Conservation (phyloP, 2,888 invertebrate species). For the Andrena fulva region DNA sequence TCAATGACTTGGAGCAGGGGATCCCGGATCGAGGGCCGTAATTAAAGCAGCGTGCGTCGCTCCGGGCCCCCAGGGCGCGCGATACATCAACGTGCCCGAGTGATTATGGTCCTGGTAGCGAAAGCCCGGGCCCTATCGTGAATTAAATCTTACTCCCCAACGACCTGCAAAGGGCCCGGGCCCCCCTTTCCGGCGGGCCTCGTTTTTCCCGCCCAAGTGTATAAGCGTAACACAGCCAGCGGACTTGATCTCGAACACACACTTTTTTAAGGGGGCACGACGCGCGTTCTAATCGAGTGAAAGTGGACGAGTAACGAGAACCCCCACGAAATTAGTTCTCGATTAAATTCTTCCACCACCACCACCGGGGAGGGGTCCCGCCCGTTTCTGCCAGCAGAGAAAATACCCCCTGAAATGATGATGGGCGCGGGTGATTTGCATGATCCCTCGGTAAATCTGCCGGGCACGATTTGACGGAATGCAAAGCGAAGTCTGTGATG, state of each 20-base stretch:
- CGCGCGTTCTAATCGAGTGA: slow-evolving; percentile 65
- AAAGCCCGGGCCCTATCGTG: slow-evolving; percentile 72
- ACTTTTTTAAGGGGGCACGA: slow-evolving; percentile 29
- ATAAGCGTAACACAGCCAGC: neutral
- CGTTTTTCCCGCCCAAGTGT: slow-evolving; percentile 49
- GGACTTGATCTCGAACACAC: neutral
- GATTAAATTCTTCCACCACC: slow-evolving; percentile 53
- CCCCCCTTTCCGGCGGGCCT: slow-evolving; percentile 17
- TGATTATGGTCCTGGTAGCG: slow-evolving; percentile 73
- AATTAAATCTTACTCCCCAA: slow-evolving; percentile 77
- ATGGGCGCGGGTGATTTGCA: slow-evolving; percentile 56
- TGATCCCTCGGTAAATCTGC: slow-evolving; percentile 58
- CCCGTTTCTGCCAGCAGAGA: slow-evolving; percentile 2
- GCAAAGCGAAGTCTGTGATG: slow-evolving; percentile 6
- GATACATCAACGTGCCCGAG: slow-evolving; percentile 72
- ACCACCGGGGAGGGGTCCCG: neutral
- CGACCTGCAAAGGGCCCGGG: slow-evolving; percentile 19
- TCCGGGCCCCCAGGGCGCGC: slow-evolving; percentile 41
- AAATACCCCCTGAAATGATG: slow-evolving; percentile 47
- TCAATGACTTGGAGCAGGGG: slow-evolving; percentile 66
- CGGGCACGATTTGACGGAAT: slow-evolving; percentile 33
- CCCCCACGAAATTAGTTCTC: slow-evolving; percentile 58
- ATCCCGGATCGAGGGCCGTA: slow-evolving; percentile 55
- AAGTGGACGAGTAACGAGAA: slow-evolving; percentile 63
- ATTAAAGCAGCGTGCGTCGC: slow-evolving; percentile 66